Conservation (phyloP, 2,888 invertebrate genomes). For the Synergus gifuensis region DNA sequence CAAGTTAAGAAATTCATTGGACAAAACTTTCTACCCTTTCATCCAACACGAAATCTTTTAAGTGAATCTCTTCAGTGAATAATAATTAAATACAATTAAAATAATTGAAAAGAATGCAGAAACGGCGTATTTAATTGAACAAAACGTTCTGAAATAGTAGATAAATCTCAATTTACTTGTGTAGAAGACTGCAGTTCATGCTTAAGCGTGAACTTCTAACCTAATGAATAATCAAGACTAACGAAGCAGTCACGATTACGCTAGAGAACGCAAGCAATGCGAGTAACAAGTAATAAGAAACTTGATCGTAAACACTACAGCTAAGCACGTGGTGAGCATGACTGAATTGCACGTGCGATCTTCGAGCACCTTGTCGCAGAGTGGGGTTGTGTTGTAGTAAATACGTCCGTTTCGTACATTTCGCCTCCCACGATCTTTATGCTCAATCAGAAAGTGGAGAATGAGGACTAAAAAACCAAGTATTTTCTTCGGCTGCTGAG, state of each 20-base stretch:
- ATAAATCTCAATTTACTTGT: slow-evolving; percentile 27
- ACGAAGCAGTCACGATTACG: slow-evolving; percentile 54
- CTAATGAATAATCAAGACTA: slow-evolving; percentile 57
- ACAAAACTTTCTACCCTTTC: background rate
- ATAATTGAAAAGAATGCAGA: background rate
- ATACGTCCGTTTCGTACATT: slow-evolving; percentile 44
- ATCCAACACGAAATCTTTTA: background rate
- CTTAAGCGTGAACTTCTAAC: slow-evolving; percentile 21
- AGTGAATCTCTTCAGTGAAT: background rate
- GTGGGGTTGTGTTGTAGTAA: slow-evolving; percentile 17
- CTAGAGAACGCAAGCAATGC: slow-evolving; percentile 29
- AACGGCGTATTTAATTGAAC: background rate
- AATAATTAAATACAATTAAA: background rate
- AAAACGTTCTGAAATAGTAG: background rate
- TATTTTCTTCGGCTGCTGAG: slow-evolving; percentile 58
- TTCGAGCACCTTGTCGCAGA: slow-evolving; percentile 7
- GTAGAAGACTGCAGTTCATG: background rate
- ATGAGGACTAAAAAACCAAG: slow-evolving; percentile 73
- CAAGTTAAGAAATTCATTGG: background rate
- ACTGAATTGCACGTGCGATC: slow-evolving; percentile 35
- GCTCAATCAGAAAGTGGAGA: slow-evolving; percentile 71
- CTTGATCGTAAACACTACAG: slow-evolving; percentile 44
- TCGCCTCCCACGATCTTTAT: slow-evolving; percentile 61
- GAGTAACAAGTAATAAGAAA: slow-evolving; percentile 39
- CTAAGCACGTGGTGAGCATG: slow-evolving; percentile 23